Evolutionary conservation across 2,888 invertebrate genomes (phyloP).

Genomic region (Macrophya annulata): DNA sequence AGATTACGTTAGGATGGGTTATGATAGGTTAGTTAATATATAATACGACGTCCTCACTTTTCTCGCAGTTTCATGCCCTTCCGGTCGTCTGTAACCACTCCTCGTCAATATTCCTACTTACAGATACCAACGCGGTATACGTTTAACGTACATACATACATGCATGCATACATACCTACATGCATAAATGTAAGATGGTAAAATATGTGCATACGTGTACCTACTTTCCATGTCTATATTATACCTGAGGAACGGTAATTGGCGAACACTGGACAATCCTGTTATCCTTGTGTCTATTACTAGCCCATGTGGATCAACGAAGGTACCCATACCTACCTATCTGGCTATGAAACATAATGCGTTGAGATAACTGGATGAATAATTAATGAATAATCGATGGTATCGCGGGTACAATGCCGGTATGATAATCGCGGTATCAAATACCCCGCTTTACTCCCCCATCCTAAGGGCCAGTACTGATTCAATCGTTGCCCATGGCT

Average conservation of each 20-base stretch:
- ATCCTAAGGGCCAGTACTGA: constrained; percentile 39
- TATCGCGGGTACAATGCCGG: constrained; percentile 43
- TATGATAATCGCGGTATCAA: constrained; percentile 42
- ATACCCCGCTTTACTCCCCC: constrained; percentile 1
- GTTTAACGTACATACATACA: constrained; percentile 9
- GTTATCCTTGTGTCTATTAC: constrained; percentile 24
- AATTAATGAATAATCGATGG: constrained; percentile 53
- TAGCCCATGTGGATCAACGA: constrained; percentile 3
- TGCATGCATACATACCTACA: background rate
- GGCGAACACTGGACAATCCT: background rate
- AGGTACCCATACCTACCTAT: background rate
- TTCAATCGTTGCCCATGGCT: constrained; percentile 32
- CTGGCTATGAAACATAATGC: constrained; percentile 21
- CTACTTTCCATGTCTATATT: background rate
- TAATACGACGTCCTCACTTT: constrained; percentile 43
- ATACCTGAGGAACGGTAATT: background rate
- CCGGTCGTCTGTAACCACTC: constrained; percentile 40
- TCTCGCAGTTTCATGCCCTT: constrained; percentile 15
- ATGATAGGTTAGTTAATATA: constrained; percentile 44
- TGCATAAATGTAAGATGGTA: background rate
- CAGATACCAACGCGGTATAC: background rate
- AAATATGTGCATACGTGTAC: background rate
- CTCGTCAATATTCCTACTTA: constrained; percentile 39
- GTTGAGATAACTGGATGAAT: constrained; percentile 37
- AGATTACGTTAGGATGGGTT: constrained; percentile 43